Base-by-base conservation (phyloP, 2,113 vertebrate genomes). In the Archocentrus centrarchus region DNA sequence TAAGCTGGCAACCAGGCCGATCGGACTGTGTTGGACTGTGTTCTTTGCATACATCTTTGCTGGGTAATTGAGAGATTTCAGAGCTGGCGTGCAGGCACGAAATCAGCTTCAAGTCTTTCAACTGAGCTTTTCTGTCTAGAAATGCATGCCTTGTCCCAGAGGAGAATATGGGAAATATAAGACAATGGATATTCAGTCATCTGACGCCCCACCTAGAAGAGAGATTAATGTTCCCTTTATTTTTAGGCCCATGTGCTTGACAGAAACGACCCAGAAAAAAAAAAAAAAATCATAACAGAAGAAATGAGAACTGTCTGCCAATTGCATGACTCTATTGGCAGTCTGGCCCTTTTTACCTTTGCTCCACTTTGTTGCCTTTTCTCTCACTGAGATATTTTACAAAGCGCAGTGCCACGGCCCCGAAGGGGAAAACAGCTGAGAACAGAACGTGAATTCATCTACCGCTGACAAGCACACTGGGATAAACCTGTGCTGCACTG, bases 391-490 rank as follows among this genome's bases (percentile, higher is more conserved):
- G 53, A 75, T 53, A 78, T 86, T 88, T 85, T 68, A 81, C 83
- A 89, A 79, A 84, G 57, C 7, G 18, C 79, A 76, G 77, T 35
- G 64, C 61, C 32, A 47, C 6, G 79, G 83, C 81, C 83, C 79
- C 39, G 3, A 55, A 82, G 80, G 68, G 79, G 22, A 73, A 84
- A 66, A 82, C 30, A 35, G 78, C 90, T 55, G 77, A 88, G 87
- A 93, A 93, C 92, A 93, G 81, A 88, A 79, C 86, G 89, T 77
- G 90, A 93, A 88, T 91, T 93, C 91, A 91, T 88, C 66, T 15
- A 3, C 57, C 3, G 59, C 81, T 86, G 90, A 86, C 82, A 82
- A 81, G 80, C 79, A 76, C 37, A 3, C 58, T n/a, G 47, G 30
- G 81, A 89, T 77, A 77, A 82, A 66, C 78, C 27, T 17, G 37